Conservation (phyloP, 2,113 vertebrate species). For the Aphelocoma coerulescens region DNA sequence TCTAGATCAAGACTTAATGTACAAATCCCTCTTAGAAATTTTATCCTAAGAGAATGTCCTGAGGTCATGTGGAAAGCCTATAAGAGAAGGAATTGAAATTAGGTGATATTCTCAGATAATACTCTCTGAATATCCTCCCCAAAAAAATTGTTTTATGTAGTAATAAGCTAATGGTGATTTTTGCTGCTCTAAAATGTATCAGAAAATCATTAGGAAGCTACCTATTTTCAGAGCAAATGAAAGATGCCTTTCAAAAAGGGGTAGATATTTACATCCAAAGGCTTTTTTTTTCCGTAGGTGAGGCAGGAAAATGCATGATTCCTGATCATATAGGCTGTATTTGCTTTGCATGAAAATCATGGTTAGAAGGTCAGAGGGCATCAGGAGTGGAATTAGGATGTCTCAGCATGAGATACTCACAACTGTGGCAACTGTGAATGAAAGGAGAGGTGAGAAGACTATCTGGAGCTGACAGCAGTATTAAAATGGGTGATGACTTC, state of each 20-base stretch:
- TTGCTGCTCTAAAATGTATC: neutral
- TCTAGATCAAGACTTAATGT: constrained; percentile 40
- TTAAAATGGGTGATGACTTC: neutral
- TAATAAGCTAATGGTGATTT: neutral
- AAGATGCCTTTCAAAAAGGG: neutral
- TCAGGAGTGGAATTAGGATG: neutral
- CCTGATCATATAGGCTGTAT: neutral
- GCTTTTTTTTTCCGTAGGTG: neutral
- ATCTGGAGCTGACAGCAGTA: neutral
- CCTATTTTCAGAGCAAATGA: neutral
- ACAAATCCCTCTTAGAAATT: constrained; percentile 44
- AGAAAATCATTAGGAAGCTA: neutral
- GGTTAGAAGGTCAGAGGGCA: neutral
- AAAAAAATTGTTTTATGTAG: neutral
- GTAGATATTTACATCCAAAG: neutral
- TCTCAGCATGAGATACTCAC: neutral
- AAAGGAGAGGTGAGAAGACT: neutral
- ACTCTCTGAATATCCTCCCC: neutral
- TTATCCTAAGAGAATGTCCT: constrained; percentile 1
- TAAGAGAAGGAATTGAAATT: neutral
- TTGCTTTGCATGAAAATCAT: neutral
- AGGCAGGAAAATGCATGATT: neutral
- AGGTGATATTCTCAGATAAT: neutral
- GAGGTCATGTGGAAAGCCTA: constrained; percentile 9
- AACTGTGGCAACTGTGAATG: neutral